phyloP scores from a whole-genome alignment of 2,888 invertebrate genomes.

The Sinotaia quadrata region DNA sequence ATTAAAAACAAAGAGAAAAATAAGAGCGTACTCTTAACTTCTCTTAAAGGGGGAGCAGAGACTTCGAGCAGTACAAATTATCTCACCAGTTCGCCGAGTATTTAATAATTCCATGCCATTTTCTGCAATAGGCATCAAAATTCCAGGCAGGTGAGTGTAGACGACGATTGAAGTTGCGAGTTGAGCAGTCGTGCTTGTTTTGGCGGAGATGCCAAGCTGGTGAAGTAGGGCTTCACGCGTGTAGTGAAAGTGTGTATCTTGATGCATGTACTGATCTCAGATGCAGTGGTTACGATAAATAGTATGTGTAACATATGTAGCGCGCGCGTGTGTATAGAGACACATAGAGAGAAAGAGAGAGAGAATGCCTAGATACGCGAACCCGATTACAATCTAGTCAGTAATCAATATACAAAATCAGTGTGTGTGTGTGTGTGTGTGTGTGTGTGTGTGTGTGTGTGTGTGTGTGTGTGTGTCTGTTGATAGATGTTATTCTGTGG shows the following conservation, averaged over 20 bases:
- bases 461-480: constrained; percentile 3
- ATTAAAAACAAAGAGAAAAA: background rate
- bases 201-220: background rate
- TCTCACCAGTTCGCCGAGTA: too few relatives aligned
- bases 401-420: background rate
- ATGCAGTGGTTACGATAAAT: too few relatives aligned
- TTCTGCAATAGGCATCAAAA: constrained; percentile 6
- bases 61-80: too few relatives aligned
- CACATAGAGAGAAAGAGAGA: constrained; percentile 22
- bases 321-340: constrained; percentile 9
- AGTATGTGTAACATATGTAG: too few relatives aligned
- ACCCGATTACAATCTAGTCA: too few relatives aligned
- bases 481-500: too few relatives aligned
- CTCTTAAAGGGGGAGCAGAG: too few relatives aligned
- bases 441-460: background rate
- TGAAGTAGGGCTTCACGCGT: too few relatives aligned
- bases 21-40: background rate
- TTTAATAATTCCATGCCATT: background rate
- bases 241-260: too few relatives aligned
- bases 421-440: constrained; percentile 13
- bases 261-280: too few relatives aligned
- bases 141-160: constrained; percentile 9
- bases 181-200: background rate
- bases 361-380: constrained; percentile 9
- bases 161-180: too few relatives aligned